Evolutionary conservation across 2,888 invertebrate genomes (phyloP), one percentile per base, ranked within the genome.

Genomic region (Ornithoptera priamus): DNA sequence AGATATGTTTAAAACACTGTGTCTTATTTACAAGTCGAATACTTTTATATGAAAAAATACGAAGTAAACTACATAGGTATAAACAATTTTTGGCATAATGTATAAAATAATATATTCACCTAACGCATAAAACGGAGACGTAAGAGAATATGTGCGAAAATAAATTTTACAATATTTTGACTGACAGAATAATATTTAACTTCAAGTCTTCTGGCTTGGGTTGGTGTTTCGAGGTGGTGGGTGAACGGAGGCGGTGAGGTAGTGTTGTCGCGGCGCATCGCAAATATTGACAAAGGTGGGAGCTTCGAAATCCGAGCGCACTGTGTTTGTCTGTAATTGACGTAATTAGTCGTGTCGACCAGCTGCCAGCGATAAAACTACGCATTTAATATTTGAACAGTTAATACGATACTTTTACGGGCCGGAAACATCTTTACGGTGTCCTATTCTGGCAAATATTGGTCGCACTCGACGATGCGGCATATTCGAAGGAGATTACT

Each of bases 311-410:
- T 89, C 89, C 83, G 89, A 92, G 84, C 85, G 75, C 77, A 73
- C 76, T 79, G 79, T 91, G 88, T 91, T 92, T 90, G 85, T 85
- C 87, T 87, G 88, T 92, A 90, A 92, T 92, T 92, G 92, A 91
- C 88, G 92, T 92, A 92, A 92, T 92, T 92, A 92, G 92, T 92
- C 91, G 91, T 91, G 90, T 92, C 91, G 88, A 76, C 78, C 92
- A 92, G 90, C 92, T 90, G 92, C 86, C 81, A 71, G 69, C 77
- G 83, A 80, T 82, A 84, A 83, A 86, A 84, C 84, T 84, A 82
- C 79, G 81, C 76, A 79, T 77, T 78, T 80, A 77, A 77, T 90
- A 87, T 92, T 90, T 91, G 85, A 79, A 83, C 83, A 84, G 90
- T 87, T 86, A 85, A 91, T 88, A 88, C 86, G 91, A 92, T 92